Conservation (phyloP, 2,888 invertebrate genomes). For the Cosmia trapezina region DNA sequence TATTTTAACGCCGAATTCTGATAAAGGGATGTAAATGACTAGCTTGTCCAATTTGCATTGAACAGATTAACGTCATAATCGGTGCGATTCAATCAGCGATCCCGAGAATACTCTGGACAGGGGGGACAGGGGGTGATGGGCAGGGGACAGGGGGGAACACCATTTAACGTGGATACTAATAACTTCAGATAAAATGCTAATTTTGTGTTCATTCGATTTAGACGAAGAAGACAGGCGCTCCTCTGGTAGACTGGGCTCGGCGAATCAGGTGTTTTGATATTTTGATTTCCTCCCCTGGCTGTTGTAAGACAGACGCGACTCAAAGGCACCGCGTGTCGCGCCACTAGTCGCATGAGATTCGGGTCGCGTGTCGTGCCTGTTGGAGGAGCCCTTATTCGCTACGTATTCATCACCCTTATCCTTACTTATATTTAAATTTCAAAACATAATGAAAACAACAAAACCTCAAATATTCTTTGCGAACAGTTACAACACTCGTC, state of each 20-base stretch:
- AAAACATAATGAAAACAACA: not conserved
- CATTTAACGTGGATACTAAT: slow-evolving; percentile 85
- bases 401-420: not conserved
- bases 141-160: slow-evolving; percentile 63
- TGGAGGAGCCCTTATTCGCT: too few species aligned
- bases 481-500: slow-evolving; percentile 2
- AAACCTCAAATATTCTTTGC: not conserved
- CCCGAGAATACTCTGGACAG: slow-evolving; percentile 82
- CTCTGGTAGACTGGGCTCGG: slow-evolving; percentile 57
- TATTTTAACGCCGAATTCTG: slow-evolving; percentile 86
- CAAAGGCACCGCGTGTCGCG: too few species aligned
- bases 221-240: slow-evolving; percentile 78
- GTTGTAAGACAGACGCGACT: too few species aligned
- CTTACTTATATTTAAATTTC: not conserved
- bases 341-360: too few species aligned
- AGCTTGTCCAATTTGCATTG: slow-evolving; percentile 89
- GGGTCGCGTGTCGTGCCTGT: too few species aligned
- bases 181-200: slow-evolving; percentile 89
- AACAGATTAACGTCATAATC: slow-evolving; percentile 91
- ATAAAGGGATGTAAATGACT: slow-evolving; percentile 89
- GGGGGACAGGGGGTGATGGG: slow-evolving; percentile 68
- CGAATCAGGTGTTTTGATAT: slow-evolving; percentile 31
- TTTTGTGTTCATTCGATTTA: slow-evolving; percentile 90
- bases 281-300: not conserved
- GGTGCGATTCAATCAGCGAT: slow-evolving; percentile 89